phyloP scores from a whole-genome alignment of 2,113 vertebrate species.

The Taxidea taxus region DNA sequence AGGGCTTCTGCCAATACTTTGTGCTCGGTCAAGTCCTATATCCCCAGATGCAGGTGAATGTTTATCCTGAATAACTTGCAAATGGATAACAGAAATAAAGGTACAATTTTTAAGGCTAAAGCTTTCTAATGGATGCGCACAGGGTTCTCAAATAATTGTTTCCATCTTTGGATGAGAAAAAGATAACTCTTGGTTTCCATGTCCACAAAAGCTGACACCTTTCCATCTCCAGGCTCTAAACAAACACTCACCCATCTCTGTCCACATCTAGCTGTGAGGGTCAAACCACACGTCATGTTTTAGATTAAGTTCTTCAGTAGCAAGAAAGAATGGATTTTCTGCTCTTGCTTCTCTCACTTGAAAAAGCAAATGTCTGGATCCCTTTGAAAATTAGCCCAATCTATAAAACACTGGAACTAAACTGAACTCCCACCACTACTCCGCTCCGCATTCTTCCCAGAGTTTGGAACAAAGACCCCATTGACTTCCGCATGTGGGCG shows the following conservation, averaged over 20 bases:
- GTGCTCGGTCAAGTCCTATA: not conserved
- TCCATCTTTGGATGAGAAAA: not conserved
- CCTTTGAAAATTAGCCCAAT: constrained; percentile 70
- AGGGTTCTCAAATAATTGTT: not conserved
- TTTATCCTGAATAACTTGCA: not conserved
- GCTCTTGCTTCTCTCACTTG: not conserved
- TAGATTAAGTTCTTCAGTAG: not conserved
- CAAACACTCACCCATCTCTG: not conserved
- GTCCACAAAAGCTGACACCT: not conserved
- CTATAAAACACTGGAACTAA: constrained; percentile 70
- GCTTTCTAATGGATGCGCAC: not conserved
- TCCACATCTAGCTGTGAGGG: not conserved
- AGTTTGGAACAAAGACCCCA: constrained; percentile 87
- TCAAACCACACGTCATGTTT: accelerated
- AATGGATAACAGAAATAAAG: not conserved
- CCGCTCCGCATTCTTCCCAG: constrained; percentile 90
- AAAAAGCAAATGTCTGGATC: constrained; percentile 73
- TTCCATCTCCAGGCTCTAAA: not conserved
- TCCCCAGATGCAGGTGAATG: not conserved
- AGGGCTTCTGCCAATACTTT: not conserved
- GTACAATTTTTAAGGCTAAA: constrained; percentile 3
- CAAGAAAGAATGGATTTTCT: not conserved
- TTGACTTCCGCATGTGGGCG: constrained; percentile 87
- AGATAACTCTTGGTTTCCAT: not conserved
- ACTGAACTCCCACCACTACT: constrained; percentile 85